phyloP scores from a whole-genome alignment of 2,888 invertebrate genomes.

The Ellobium chinense region DNA sequence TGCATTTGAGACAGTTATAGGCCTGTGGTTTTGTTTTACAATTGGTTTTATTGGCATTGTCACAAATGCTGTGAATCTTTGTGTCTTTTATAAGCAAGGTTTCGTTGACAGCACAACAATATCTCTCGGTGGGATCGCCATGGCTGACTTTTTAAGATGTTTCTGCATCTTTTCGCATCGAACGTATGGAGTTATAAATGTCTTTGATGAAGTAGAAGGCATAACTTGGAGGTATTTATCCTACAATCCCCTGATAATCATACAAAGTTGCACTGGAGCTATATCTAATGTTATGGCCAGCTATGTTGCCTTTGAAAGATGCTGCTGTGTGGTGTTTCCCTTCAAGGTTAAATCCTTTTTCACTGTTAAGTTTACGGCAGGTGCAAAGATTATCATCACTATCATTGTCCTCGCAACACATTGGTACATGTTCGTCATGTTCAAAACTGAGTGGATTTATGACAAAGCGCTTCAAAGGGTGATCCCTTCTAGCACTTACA shows the following conservation, averaged over 20 bases:
- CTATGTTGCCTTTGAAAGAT: neutral
- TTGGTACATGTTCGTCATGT: neutral
- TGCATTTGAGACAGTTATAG: neutral
- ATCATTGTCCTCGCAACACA: neutral
- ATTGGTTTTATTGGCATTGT: neutral
- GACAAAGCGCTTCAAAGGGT: neutral
- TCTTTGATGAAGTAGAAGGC: neutral
- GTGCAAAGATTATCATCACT: neutral
- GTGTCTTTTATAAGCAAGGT: neutral
- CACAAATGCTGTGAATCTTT: neutral
- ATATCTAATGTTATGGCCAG: neutral
- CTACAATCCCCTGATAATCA: neutral
- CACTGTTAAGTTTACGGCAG: neutral
- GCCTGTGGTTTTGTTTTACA: neutral
- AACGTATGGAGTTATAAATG: neutral
- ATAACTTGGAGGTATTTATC: neutral
- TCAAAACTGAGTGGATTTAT: neutral
- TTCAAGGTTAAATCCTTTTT: neutral
- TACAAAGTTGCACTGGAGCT: neutral
- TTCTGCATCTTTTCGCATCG: neutral
- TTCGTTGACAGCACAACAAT: neutral
- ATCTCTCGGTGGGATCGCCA: neutral
- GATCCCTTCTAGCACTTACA: neutral
- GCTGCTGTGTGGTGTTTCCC: neutral
- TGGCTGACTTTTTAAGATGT: neutral